Conservation (phyloP, 2,113 vertebrate species). For the Mus pahari region DNA sequence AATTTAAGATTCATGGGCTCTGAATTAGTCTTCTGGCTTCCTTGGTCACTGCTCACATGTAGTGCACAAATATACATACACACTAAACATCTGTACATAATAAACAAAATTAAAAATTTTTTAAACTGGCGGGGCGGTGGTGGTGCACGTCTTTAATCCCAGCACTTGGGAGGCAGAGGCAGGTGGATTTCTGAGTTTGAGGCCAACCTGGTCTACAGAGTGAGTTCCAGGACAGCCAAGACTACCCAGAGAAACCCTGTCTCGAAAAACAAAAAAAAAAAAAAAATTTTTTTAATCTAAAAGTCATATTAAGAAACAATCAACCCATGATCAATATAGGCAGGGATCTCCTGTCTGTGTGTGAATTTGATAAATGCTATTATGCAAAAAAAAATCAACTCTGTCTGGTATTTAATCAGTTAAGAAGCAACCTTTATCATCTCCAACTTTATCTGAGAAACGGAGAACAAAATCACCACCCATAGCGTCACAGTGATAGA, state of each 20-base stretch:
- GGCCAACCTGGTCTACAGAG: too few relatives aligned
- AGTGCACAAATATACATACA: neutral
- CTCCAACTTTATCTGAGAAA: conserved; percentile 32
- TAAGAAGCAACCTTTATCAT: neutral
- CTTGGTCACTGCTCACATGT: neutral
- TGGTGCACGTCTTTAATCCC: too few relatives aligned
- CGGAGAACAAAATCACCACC: neutral
- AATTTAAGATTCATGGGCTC: neutral
- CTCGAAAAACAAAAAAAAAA: too few relatives aligned
- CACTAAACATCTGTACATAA: neutral
- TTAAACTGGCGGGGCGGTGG: too few relatives aligned
- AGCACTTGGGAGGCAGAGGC: too few relatives aligned
- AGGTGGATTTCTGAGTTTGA: too few relatives aligned
- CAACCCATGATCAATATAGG: neutral
- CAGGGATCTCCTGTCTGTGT: neutral
- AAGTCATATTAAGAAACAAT: neutral
- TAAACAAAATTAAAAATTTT: neutral
- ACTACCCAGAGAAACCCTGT: too few relatives aligned
- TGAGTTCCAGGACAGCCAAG: too few relatives aligned
- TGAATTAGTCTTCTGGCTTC: neutral
- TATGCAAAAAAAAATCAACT: neutral
- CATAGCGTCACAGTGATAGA: conserved; percentile 30
- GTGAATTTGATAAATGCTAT: neutral
- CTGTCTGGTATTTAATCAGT: neutral
- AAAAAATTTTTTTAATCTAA: too few relatives aligned